Conservation (phyloP, 2,113 vertebrate genomes). For the Chiloscyllium plagiosum region DNA sequence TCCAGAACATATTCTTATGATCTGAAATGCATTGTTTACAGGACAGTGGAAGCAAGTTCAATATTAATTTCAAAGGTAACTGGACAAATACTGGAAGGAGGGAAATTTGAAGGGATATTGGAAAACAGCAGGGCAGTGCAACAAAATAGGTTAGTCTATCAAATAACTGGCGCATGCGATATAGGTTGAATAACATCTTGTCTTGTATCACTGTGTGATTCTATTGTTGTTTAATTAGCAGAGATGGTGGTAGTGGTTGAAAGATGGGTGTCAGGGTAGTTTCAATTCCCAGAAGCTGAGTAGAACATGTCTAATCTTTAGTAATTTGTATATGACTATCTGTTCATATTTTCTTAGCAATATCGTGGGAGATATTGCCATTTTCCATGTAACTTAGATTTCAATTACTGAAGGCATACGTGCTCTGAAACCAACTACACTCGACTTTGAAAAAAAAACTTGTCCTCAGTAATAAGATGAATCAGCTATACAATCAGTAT, state of each 20-base stretch:
- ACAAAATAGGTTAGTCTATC: not conserved
- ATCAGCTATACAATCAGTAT: not conserved
- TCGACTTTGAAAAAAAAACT: not conserved
- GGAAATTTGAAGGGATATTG: not conserved
- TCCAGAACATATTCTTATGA: not conserved
- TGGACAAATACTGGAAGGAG: not conserved
- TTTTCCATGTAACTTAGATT: not conserved
- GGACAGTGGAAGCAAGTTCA: no score
- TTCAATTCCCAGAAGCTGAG: not conserved
- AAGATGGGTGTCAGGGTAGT: not conserved
- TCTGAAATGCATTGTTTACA: not conserved
- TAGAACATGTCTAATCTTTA: not conserved
- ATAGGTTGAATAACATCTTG: not conserved
- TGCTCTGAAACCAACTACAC: not conserved
- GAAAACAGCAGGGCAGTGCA: not conserved
- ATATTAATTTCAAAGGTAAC: not conserved
- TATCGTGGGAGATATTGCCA: not conserved
- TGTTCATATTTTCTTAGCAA: not conserved
- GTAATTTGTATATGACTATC: not conserved
- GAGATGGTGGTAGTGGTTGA: not conserved
- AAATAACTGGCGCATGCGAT: not conserved
- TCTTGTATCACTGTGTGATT: not conserved
- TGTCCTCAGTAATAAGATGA: not conserved
- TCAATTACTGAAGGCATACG: not conserved
- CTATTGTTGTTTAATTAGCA: not conserved